Evolutionary conservation across 2,113 vertebrate genomes (phyloP), one percentile per base, ranked within the genome.

Genomic region (Brevimyrus niger): DNA sequence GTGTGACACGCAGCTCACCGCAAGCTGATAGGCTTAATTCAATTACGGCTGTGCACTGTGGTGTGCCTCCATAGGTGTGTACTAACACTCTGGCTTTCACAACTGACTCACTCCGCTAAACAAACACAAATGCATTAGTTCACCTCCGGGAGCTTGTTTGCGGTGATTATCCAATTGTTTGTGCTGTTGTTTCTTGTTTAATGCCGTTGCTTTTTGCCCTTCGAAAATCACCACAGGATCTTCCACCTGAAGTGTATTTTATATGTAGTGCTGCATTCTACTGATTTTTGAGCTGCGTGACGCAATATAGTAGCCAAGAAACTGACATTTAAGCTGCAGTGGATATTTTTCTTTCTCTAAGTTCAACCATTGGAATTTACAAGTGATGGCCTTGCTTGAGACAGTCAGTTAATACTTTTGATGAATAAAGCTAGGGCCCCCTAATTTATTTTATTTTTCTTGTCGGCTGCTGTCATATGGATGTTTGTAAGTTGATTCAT

Each of bases 31-130:
- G 89, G 90, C 89, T 94, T 95, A 94, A 95, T 95, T 96, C 92
- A 96, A 94, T 96, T 95, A 95, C 53, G 90, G 88, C 90, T 73
- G 87, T 82, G 93, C 91, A 92, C 94, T 92, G 92, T 90, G 93
- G 83, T 90, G 91, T 92, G 92, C 92, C 94, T 95, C 94, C 23
- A 90, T 94, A 95, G 95, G 95, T 94, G 92, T 93, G 92, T 94
- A 94, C 92, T 95, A 94, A 96, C 94, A 94, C 94, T 92, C 92
- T 92, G 94, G 93, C 94, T 95, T 93, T 94, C 94, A 93, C 93
- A 93, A 94, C 90, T 94, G 94, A 96, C 94, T 95, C 95, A 95
- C 94, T 38, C 48, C 93, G 93, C 94, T 93, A 93, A 92, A 94
- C 93, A 94, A 93, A 94, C 91, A 93, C 92, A 93, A 93, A 95